phyloP scores from a whole-genome alignment of 2,888 invertebrate genomes.

The Xanthia togata region DNA sequence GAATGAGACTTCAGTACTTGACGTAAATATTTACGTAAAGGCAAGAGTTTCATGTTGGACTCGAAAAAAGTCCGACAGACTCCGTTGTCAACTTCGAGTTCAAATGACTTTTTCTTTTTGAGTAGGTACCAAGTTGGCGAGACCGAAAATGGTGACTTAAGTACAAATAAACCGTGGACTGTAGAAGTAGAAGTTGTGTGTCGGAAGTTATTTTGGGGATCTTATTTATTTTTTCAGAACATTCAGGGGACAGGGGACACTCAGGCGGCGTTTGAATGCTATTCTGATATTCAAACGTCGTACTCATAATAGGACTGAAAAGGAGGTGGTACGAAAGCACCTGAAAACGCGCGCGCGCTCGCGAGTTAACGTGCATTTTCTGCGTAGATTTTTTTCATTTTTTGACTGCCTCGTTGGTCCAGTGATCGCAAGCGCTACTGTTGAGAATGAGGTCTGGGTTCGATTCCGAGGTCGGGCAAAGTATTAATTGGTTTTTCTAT shows the following conservation, averaged over 20 bases:
- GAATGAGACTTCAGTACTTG: slow-evolving; percentile 16
- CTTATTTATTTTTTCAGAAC: too few relatives aligned
- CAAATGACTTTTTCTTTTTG: slow-evolving; percentile 40
- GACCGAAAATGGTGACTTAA: slow-evolving; percentile 17
- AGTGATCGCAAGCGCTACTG: too few relatives aligned
- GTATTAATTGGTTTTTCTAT: too few relatives aligned
- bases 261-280: too few relatives aligned
- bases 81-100: slow-evolving; percentile 44
- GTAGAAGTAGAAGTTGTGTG: not conserved
- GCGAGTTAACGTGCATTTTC: not conserved
- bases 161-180: slow-evolving; percentile 21
- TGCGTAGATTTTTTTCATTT: too few relatives aligned
- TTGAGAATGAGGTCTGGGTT: too few relatives aligned
- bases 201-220: not conserved
- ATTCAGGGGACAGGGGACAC: not conserved
- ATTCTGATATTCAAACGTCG: not conserved
- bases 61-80: slow-evolving; percentile 18
- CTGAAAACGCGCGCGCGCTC: too few relatives aligned
- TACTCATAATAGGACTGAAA: not conserved
- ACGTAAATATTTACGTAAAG: slow-evolving; percentile 48
- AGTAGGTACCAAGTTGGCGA: slow-evolving; percentile 10
- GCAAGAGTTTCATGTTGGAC: slow-evolving; percentile 24
- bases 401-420: too few relatives aligned
- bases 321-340: too few relatives aligned
- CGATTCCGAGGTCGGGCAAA: too few relatives aligned